Evolutionary conservation across 2,797 vertebrate genomes (phyloP).

Genomic region (Characodon lateralis): DNA sequence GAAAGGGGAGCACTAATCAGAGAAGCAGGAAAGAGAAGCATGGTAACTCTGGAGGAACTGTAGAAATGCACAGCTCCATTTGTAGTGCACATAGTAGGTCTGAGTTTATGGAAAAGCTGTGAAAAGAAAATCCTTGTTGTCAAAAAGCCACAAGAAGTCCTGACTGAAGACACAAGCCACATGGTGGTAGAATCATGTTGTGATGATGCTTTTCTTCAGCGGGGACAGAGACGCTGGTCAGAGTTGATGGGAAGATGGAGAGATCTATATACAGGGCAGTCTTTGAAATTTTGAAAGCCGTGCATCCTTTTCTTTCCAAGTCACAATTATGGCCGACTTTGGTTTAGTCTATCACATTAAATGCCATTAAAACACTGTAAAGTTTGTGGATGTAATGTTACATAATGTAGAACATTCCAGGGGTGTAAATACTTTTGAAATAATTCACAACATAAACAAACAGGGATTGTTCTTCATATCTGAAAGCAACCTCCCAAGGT

Average conservation of each 20-base stretch:
- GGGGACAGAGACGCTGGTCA: no score
- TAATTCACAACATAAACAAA: neutral
- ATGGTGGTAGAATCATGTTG: neutral
- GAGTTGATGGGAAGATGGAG: neutral
- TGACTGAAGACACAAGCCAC: neutral
- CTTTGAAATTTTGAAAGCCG: no score
- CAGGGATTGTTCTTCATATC: neutral
- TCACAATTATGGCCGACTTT: neutral
- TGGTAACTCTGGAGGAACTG: neutral
- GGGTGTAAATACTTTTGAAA: neutral
- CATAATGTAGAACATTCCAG: neutral
- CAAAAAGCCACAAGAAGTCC: neutral
- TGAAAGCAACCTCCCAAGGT: slow-evolving; percentile 7
- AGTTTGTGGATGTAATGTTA: neutral
- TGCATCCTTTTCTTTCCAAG: neutral
- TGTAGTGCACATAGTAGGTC: neutral
- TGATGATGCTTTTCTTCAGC: neutral
- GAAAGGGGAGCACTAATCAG: neutral
- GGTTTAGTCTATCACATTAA: neutral
- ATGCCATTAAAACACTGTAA: neutral
- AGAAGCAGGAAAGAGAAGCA: neutral
- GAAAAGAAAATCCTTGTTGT: neutral
- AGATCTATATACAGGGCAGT: no score
- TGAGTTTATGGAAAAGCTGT: neutral
- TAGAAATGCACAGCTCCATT: neutral